Conservation (phyloP, 2,113 vertebrate genomes). For the Lates calcarifer region DNA sequence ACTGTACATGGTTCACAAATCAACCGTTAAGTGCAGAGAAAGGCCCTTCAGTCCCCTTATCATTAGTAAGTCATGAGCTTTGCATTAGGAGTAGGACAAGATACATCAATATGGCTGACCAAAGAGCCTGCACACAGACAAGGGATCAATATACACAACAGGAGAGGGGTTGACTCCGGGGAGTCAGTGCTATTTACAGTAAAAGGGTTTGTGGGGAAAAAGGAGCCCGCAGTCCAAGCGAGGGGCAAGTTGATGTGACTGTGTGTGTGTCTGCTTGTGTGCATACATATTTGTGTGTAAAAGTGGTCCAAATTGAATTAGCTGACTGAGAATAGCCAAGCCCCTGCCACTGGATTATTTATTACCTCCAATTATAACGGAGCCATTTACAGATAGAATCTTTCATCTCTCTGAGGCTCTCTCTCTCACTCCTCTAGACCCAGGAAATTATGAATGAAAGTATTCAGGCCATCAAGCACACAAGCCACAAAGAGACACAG, state of each 20-base stretch:
- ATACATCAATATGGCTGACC: constrained; percentile 36
- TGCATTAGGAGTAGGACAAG: constrained; percentile 21
- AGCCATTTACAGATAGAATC: constrained; percentile 49
- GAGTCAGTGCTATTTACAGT: constrained; percentile 68
- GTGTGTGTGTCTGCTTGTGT: neutral
- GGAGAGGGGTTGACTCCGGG: constrained; percentile 35
- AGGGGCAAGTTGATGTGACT: neutral
- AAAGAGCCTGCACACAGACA: constrained; percentile 30
- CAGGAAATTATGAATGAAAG: constrained; percentile 35
- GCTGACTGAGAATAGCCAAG: constrained; percentile 64
- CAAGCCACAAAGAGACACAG: constrained; percentile 5
- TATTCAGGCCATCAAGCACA: neutral
- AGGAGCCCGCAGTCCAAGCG: neutral
- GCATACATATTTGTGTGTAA: constrained; percentile 20
- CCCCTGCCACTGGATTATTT: constrained; percentile 51
- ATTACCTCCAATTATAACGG: constrained; percentile 52
- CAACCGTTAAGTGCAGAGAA: neutral
- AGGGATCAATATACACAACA: constrained; percentile 62
- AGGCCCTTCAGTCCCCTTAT: constrained; percentile 5
- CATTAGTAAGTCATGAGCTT: constrained; percentile 38
- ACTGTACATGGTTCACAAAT: constrained; percentile 14
- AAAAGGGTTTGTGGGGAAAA: constrained; percentile 41
- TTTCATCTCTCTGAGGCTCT: constrained; percentile 30
- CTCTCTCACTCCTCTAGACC: neutral
- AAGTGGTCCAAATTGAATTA: constrained; percentile 64